Evolutionary conservation across 2,888 invertebrate genomes (phyloP), one percentile per base, ranked within the genome.

Genomic region (Noctuana brunneofusca): DNA sequence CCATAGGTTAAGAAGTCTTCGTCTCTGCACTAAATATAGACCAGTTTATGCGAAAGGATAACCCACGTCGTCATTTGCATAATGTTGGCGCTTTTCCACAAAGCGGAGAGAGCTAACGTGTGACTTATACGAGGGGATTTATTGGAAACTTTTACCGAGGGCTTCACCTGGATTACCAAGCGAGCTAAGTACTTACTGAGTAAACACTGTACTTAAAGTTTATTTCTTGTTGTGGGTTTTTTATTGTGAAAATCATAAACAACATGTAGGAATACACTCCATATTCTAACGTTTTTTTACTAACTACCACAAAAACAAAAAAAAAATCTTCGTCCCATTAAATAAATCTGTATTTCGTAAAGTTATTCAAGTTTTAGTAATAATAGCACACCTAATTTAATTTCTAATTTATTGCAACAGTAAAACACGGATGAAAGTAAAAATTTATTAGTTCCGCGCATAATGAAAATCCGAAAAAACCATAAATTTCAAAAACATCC

Each of bases 61-160:
- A 58, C 52, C 52, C 59, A 52, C 43, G 52, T 52, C 27, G 59
- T 18, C 27, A 59, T 53, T 58, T 58, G 58, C 58, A 50, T 59
- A 52, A 59, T 52, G 50, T 12, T 41, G 52, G 32, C 30, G 22
- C n/a, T n/a, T n/a, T 20, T 52, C 58, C 59, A 14, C 6, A 20
- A 35, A 59, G 59, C 27, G 41, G 50, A 27, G 30, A 58, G 6
- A 59, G 20, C 49, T 58, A 49, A 24, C 49, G 49, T 48, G 48
- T 59, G 59, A 43, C 41, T 58, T 52, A 41, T 30, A 59, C 43
- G 30, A 53, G 59, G 59, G 30, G 52, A 59, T 59, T 43, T 59
- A 59, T 53, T 30, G 59, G 52, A 59, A 59, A 59, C 52, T 52
- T 59, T 59, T 59, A 59, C 52, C 52, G 53, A 53, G 52, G 43